Evolutionary conservation across 64 coral and sea anemone genomes (phyloP), one percentile per base, ranked within the genome.

Genomic region (Trachythela sp.): DNA sequence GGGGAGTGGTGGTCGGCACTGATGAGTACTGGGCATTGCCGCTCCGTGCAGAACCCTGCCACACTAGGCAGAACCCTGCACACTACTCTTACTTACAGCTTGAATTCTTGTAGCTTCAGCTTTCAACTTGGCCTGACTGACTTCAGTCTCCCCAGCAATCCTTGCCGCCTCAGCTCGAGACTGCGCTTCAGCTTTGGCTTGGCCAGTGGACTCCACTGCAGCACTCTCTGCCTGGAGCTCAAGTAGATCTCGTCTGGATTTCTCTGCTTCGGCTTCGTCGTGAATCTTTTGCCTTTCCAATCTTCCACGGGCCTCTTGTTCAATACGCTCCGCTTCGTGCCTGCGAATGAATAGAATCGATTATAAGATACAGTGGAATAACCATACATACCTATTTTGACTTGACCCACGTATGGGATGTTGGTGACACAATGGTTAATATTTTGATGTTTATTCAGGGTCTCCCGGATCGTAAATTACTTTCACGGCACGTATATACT

Each of bases 141-240:
- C 96, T 48, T 91, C 94, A 18, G 96, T 91, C 49, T 99, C 93
- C 13, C 96, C 96, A 54, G 92, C 93, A 86, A 99, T 99, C 56
- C 96, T 92, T 15, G 93, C 96, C 8, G 96, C 96, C 85, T 99
- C 96, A 18, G 96, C 96, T 14, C 87, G 91, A 29, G 96, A 99
- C 88, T 99, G 96, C 8, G 96, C 96, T 39, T 99, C 96, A 51
- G 96, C 96, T 43, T 99, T 99, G 18, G 96, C 95, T 77, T 99
- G 96, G 30, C 93, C 93, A 68, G 96, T 95, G 67, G 96, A 99
- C 71, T 99, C 93, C 1, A 94, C 93, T 14, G 93, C 96, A 87
- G 96, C 96, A 87, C 96, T 99, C 85, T 89, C 90, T 34, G 95
- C 95, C 76, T 94, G 95, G 54, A 97, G 88, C 54, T 94, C 95